A percentile compares a stretch with the other conserved stretches of the same genome.
These are phyloP conservation scores for Zoanthus solanderi DNA, from an alignment of 92 coral and sea anemone species.

Conservation along the genomic window DNA sequence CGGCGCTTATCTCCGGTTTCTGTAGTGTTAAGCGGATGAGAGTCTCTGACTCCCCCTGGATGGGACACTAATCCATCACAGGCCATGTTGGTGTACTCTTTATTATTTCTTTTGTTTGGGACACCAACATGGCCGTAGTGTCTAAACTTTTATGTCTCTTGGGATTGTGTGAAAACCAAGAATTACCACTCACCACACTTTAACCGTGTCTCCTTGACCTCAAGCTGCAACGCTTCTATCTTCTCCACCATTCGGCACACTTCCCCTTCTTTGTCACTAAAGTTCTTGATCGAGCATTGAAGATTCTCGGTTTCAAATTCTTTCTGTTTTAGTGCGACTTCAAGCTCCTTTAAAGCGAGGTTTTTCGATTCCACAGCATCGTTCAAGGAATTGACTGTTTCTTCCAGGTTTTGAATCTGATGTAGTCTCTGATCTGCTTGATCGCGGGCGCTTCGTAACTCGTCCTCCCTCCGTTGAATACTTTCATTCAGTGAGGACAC, in stretches of 20 bases:
- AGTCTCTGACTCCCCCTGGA: too few species aligned
- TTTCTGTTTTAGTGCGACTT: conserved; percentile 61
- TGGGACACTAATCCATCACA: too few species aligned
- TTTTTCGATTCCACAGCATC: conserved; percentile 66
- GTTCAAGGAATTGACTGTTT: conserved; percentile 59
- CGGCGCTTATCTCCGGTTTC: too few species aligned
- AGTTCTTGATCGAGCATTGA: conserved; percentile 66
- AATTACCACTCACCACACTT: conserved; percentile 66
- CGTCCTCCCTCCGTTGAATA: conserved; percentile 70
- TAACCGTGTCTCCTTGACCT: conserved; percentile 57
- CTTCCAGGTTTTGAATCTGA: conserved; percentile 57
- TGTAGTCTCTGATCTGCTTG: conserved; percentile 47
- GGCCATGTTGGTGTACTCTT: too few species aligned
- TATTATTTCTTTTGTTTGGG: too few species aligned
- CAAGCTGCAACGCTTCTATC: conserved; percentile 64
- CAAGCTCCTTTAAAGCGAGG: conserved; percentile 66
- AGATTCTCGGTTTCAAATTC: conserved; percentile 67
- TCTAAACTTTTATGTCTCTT: too few species aligned
- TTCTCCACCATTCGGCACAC: conserved; percentile 51
- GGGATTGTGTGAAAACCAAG: too few species aligned
- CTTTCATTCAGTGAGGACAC: conserved; percentile 72
- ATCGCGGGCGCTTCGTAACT: conserved; percentile 57
- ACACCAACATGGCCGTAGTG: too few species aligned
- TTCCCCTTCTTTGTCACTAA: conserved; percentile 64
- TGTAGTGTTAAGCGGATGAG: too few species aligned